Base-by-base conservation (phyloP, 1,140 invertebrate species). In the Atta colombica region DNA sequence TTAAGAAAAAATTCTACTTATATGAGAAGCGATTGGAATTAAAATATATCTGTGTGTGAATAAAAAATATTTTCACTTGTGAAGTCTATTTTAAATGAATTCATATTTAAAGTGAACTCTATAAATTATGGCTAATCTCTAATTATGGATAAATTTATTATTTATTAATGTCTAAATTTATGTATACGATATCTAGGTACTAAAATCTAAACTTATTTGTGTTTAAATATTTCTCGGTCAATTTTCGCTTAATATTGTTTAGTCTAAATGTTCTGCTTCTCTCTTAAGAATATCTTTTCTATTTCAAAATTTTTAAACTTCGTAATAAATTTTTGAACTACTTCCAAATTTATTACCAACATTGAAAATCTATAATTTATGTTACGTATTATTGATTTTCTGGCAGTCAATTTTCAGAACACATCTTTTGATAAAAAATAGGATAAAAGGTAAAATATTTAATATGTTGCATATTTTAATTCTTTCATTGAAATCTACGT, bases 1-100 rank as follows among this genome's bases (percentile, higher is more conserved):
- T 77, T 60, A 31, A 10, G 21, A 5, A 28, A 77, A 63, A 49
- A 45, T n/a, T 60, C n/a, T 63, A 77, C 63, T 63, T 63, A 16
- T 31, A 21, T 65, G 10, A 31, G 18, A 49, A 65, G 28, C 14
- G 25, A 65, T 65, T 28, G n/a, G 10, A 65, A 49, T 65, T 49
- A 51, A 51, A 78, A n/a, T 25, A 45, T 45, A 10, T 39, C 7
- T 39, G 2, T 45, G 39, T 45, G 10, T 10, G 25, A 45, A 69
- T 80, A 1, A 35, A 31, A 28, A 68, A 18, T 39, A 69, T 80
- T 21, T 53, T 31, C 3, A 55, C 28, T 82, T 60, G 8, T 71
- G 14, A 78, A 72, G 1, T 31, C 12, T 1, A 6, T 5, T 45
- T 72, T 39, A 58, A 78, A 21, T 78, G n/a, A 65, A 66, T 65